Base-by-base conservation (phyloP, 2,797 vertebrate genomes). In the Cirrhinus molitorella region DNA sequence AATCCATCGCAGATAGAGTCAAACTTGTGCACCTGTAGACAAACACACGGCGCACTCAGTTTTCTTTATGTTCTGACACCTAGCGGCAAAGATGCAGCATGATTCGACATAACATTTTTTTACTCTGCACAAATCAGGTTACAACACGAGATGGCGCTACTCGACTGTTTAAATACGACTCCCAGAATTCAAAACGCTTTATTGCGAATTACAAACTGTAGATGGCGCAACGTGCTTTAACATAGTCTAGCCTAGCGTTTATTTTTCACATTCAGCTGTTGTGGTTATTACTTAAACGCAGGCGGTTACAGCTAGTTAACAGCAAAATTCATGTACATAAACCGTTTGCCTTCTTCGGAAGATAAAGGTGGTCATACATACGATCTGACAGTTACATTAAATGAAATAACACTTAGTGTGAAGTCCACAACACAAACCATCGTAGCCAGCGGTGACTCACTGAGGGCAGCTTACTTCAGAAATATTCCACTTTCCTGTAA, bases 401-500 rank as follows among this genome's bases (percentile, higher is more conserved):
- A 13, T 14, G 49, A 74, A 74, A 74, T 6, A 1, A 37, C 3
- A 34, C n/a, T 37, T 13, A 12, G 16, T 68, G 31, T 45, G 19
- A 13, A 17, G 19, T 34, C 17, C 34, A 67, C 4, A 28, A 17
- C 34, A 76, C 14, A 75, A 82, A 53, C 28, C 25, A 28, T 34
- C 16, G 16, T 34, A 13, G 53, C 47, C 75, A 40, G 19, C 28
- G 6, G 21, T 72, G 63, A 80, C 23, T 84, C 68, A 85, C 40
- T 28, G 63, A 83, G 12, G 21, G 7, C 19, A 71, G 72, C 31
- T 28, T 55, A 34, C 61, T 70, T 81, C 13, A 17, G 47, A 86
- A 84, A 79, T 74, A 81, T 59, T 85, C 61, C 67, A 83, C 75
- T 77, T 86, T 76, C 53, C 57, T 84, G 75, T 65, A 70, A 86